Percentiles rank a stretch among this genome's conserved stretches.
Evolutionary conservation across 2,888 invertebrate genomes (phyloP).

Genomic region (Pterobdella sp.): DNA sequence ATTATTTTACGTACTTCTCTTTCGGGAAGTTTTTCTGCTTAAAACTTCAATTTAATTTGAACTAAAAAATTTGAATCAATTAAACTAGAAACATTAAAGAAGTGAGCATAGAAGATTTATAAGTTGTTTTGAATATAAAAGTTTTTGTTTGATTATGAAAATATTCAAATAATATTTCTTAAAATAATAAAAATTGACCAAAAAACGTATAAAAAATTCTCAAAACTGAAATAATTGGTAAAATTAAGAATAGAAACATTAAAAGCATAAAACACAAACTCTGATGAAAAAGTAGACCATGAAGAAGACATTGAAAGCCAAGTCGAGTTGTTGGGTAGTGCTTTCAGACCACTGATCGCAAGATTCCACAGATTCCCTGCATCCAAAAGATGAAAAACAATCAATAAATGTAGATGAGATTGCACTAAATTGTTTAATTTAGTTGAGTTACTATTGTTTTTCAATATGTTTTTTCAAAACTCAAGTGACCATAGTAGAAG

Average conservation of each 20-base stretch:
- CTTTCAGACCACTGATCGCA: conserved; percentile 99
- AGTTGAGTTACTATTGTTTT: too few relatives aligned
- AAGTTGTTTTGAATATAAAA: background rate
- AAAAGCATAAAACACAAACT: conserved; percentile 62
- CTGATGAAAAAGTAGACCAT: conserved; percentile 99
- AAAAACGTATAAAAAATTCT: background rate
- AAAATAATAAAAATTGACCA: background rate
- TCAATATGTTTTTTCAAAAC: too few relatives aligned
- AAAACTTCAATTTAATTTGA: background rate
- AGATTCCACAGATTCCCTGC: conserved; percentile 69
- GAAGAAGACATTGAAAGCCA: conserved; percentile 99
- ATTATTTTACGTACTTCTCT: background rate
- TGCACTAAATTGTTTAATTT: too few relatives aligned
- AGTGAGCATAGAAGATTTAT: background rate
- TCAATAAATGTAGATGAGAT: too few relatives aligned
- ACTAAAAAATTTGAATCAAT: background rate
- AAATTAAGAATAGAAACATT: background rate
- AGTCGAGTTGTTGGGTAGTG: conserved; percentile 99
- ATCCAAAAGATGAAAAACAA: background rate
- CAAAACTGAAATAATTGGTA: background rate
- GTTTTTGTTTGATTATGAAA: background rate
- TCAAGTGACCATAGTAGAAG: too few relatives aligned
- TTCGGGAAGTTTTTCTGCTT: background rate
- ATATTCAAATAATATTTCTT: background rate
- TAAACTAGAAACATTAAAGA: background rate